Percentiles rank a stretch among this genome's conserved stretches.
These are phyloP conservation scores for Mesochorus sp. DNA, from an alignment of 2,888 invertebrate species.

Conservation along the genomic window DNA sequence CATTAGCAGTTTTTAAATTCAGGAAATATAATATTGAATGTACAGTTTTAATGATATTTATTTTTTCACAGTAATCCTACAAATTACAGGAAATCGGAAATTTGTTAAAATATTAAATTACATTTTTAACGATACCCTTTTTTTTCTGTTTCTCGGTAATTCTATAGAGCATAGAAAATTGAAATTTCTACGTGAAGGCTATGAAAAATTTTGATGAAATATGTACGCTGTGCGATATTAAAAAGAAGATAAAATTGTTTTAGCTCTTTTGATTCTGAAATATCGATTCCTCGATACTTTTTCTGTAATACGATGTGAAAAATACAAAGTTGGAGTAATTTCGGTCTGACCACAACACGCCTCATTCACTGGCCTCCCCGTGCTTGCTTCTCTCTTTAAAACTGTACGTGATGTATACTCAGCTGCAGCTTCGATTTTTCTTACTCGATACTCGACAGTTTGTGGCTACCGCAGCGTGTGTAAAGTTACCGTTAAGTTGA, in stretches of 20 bases:
- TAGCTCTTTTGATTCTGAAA: background rate
- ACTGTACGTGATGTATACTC: conserved; percentile 8
- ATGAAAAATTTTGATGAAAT: no score
- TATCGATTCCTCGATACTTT: no score
- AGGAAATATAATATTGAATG: no score
- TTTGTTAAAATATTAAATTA: no score
- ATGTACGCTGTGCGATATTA: background rate
- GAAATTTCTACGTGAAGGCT: background rate
- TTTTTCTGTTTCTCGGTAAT: background rate
- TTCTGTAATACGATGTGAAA: background rate
- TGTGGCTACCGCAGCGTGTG: background rate
- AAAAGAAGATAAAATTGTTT: background rate
- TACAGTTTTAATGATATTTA: no score
- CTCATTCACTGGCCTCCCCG: conserved; percentile 21
- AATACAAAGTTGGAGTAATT: conserved; percentile 12
- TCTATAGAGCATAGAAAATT: background rate
- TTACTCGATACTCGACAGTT: conserved; percentile 10
- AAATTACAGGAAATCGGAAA: no score
- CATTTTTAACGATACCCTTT: background rate
- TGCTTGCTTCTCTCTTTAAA: background rate
- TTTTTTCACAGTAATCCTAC: no score
- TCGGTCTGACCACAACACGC: conserved; percentile 23
- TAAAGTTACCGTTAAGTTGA: background rate
- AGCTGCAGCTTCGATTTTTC: conserved; percentile 2
- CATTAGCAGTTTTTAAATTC: no score